A percentile compares a stretch with the other conserved stretches of the same genome.
Evolutionary conservation across 92 coral and sea anemone genomes (phyloP).

Genomic region (Montipora capitata): DNA sequence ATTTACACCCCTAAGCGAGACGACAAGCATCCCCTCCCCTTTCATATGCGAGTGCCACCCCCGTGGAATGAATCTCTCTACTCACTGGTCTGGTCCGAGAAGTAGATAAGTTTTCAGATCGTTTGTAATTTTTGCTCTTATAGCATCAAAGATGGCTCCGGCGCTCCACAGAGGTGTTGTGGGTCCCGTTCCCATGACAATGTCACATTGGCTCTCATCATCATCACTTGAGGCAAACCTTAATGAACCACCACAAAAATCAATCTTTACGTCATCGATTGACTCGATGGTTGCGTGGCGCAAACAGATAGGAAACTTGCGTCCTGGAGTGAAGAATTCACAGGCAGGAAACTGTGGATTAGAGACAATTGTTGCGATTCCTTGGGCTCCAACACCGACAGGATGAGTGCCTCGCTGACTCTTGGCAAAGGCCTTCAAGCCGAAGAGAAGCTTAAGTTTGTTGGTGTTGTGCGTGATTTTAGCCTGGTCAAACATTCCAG

Average conservation of each 20-base stretch:
- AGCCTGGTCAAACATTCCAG: background rate
- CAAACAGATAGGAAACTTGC: constrained; percentile 49
- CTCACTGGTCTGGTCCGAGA: constrained; percentile 29
- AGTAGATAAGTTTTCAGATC: constrained; percentile 21
- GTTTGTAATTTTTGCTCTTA: constrained; percentile 4
- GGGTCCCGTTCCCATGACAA: constrained; percentile 56
- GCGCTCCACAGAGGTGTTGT: constrained; percentile 44
- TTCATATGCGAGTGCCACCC: too few species aligned
- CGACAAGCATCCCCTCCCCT: too few species aligned
- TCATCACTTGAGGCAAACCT: constrained; percentile 63
- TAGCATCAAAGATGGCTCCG: constrained; percentile 27
- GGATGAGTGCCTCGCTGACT: constrained; percentile 55
- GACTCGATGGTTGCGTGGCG: constrained; percentile 54
- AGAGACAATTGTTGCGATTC: constrained; percentile 53
- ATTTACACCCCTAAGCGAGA: too few species aligned
- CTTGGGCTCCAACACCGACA: constrained; percentile 46
- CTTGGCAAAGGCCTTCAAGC: constrained; percentile 5
- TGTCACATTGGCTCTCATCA: constrained; percentile 48
- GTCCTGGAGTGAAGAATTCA: constrained; percentile 63
- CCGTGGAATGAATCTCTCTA: background rate
- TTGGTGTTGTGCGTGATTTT: background rate
- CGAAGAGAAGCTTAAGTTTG: constrained; percentile 53
- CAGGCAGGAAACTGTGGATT: constrained; percentile 62
- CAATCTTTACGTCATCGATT: constrained; percentile 45
- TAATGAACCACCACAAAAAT: constrained; percentile 39